Base-by-base conservation (phyloP, 2,888 invertebrate genomes). In the Omphaloscelis lunosa region DNA sequence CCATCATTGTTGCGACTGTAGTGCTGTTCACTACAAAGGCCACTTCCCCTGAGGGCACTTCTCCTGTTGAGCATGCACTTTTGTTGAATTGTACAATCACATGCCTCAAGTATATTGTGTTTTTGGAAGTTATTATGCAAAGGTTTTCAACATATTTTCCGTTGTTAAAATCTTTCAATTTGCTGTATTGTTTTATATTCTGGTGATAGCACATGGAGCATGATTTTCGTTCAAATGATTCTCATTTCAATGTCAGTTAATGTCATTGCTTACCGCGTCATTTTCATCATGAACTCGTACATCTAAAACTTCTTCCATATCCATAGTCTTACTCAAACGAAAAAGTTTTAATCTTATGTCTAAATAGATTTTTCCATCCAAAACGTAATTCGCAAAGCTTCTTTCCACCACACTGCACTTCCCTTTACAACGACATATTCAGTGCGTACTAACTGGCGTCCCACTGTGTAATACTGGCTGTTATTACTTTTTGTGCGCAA, bases 1-100 rank as follows among this genome's bases (percentile, higher is more conserved):
- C 88, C 77, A 84, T 86, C 90, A 89, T 93, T 94, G 93, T 93
- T 89, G 89, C 90, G 86, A 89, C 86, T 90, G 89, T 83, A 90
- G 91, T 88, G 89, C 72, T 87, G 84, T 89, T 83, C 71, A 79
- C 84, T 86, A 92, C 91, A 92, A 93, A 90, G 89, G 78, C 69
- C n/a, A n/a, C n/a, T n/a, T n/a, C n/a, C n/a, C 79, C 84, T 70
- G 77, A 80, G 85, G 69, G 68, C 66, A 70, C 77, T 85, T 79
- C 71, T 61, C 77, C 51, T 70, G 70, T 72, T 84, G 83, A 84
- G 69, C 73, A 71, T 82, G 53, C 58, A 66, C 58, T 81, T 72
- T 77, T 83, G 76, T 82, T 41, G 41, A 66, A 80, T 79, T 79
- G 74, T 81, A 23, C 39, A 78, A 72, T 86, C 67, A 81, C 79